Base-by-base conservation (phyloP, 1,140 invertebrate species). In the Pogonomyrmex californicus region DNA sequence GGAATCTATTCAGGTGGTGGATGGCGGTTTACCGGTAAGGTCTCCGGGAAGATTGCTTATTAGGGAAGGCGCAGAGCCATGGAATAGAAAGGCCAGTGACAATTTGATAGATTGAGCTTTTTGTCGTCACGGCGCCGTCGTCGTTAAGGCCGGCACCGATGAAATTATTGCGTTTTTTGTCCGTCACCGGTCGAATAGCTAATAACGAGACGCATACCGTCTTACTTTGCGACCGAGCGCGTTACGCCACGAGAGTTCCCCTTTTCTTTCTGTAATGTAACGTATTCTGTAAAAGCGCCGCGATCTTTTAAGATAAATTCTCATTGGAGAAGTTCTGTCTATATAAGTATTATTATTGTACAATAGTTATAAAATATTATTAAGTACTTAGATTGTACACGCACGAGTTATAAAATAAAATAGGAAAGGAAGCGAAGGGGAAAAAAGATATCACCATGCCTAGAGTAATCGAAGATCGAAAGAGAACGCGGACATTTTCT, bases 41-140 rank as follows among this genome's bases (percentile, higher is more conserved):
- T 36, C 58, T n/a, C 62, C 54, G 78, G 23, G 82, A 89, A 88
- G 91, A 91, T 86, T 90, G 90, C 90, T 94, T 93, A 93, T 93
- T 93, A 90, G 90, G 66, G 63, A 70, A 88, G 90, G 65, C 65
- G 68, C 81, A 78, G 63, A 71, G 87, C 89, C 86, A 90, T 82
- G 86, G 91, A 92, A 93, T 90, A 92, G 91, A 86, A 91, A 90
- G 89, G 66, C 91, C 91, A 92, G 91, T 92, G 92, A 94, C 93
- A 93, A 94, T 94, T 94, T 94, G 93, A 94, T 94, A 93, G 92
- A 94, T 92, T 90, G 88, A 88, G 86, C 87, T 92, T 91, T 90
- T 87, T 91, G 86, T 86, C 89, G 77, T 76, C 66, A 49, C 68
- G 86, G 58, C 78, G 77, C 38, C 63, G 63, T 78, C 87, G 83